phyloP scores from a whole-genome alignment of 1,140 invertebrate species.

The Metopolophium dirhodum region DNA sequence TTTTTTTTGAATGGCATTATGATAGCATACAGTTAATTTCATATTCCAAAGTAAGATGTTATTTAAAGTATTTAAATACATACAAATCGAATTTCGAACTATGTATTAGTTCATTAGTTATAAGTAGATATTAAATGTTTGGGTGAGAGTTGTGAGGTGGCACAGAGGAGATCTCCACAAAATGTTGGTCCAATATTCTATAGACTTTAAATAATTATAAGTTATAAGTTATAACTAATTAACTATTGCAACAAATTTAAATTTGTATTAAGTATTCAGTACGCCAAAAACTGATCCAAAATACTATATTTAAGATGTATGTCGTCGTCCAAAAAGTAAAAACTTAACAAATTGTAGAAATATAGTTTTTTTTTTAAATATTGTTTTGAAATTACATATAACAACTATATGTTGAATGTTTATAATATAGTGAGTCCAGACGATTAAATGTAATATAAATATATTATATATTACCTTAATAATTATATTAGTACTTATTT shows the following conservation, averaged over 20 bases:
- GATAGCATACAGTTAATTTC: background rate
- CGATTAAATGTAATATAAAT: background rate
- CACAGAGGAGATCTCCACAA: rapidly evolving
- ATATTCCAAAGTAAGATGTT: background rate
- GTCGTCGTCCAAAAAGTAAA: background rate
- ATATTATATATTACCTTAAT: no score
- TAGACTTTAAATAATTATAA: background rate
- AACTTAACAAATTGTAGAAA: background rate
- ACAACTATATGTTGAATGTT: background rate
- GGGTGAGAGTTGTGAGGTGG: background rate
- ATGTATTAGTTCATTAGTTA: background rate
- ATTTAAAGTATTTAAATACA: background rate
- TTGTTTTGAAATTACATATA: background rate
- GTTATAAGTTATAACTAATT: background rate
- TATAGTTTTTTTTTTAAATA: background rate
- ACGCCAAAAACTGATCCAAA: background rate
- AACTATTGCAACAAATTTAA: background rate
- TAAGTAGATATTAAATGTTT: background rate
- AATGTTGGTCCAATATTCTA: background rate
- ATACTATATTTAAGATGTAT: background rate
- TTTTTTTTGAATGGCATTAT: background rate
- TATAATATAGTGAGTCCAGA: background rate
- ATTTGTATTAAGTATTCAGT: background rate
- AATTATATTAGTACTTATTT: background rate
- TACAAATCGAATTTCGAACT: background rate